A percentile compares a stretch with the other conserved stretches of the same genome.
These are phyloP conservation scores for Muntiacus reevesi DNA, from an alignment of 2,113 vertebrate species.

Conservation along the genomic window DNA sequence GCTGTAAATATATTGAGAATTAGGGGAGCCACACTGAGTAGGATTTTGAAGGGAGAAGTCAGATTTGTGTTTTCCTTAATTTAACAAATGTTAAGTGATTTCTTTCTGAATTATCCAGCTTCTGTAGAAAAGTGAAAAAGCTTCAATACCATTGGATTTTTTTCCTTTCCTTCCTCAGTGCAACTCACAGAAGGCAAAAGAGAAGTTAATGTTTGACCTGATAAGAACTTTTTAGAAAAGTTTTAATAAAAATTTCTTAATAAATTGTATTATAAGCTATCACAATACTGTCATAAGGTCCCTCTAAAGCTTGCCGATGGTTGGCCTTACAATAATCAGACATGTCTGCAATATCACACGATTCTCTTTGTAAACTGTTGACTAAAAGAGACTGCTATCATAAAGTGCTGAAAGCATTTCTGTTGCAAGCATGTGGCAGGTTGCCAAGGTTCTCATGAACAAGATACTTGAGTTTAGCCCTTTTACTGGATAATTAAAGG, in stretches of 20 bases:
- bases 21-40: not conserved
- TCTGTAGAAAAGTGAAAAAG: not conserved
- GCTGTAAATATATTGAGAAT: not conserved
- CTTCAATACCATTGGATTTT: not conserved
- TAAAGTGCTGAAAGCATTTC: not conserved
- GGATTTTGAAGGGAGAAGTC: not conserved
- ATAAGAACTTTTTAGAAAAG: not conserved
- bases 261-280: not conserved
- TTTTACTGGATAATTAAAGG: not conserved
- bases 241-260: not conserved
- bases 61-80: not conserved
- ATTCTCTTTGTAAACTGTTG: not conserved
- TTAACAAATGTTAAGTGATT: not conserved
- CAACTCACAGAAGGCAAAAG: not conserved
- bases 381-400: not conserved
- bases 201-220: not conserved
- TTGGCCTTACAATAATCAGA: not conserved
- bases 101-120: not conserved
- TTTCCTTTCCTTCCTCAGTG: not conserved
- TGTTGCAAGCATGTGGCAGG: not conserved
- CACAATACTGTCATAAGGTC: not conserved
- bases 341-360: not conserved
- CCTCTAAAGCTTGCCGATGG: not conserved
- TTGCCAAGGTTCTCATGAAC: not conserved
- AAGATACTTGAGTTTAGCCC: not conserved